Percentiles rank a stretch among this genome's conserved stretches.
Conservation (phyloP, 2,888 invertebrate genomes). For the Clivina fossor region DNA sequence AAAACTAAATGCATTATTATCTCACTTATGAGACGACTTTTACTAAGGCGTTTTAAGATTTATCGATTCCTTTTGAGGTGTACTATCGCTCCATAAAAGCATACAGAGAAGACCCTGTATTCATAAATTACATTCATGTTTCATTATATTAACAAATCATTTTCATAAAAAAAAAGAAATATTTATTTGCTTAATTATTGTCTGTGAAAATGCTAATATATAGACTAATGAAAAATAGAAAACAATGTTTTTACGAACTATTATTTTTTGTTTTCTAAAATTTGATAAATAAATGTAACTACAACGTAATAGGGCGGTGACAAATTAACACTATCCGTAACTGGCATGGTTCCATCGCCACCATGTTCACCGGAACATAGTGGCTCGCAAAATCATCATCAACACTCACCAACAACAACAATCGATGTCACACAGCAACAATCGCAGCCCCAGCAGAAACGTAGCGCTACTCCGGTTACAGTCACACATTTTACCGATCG, state of each 20-base stretch:
- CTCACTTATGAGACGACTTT: too few species aligned
- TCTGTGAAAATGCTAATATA: too few species aligned
- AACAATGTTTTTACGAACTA: neutral
- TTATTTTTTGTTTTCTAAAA: neutral
- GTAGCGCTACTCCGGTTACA: slow-evolving; percentile 59
- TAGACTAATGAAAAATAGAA: too few species aligned
- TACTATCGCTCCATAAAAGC: too few species aligned
- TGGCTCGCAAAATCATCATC: slow-evolving; percentile 51
- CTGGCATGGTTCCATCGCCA: slow-evolving; percentile 51
- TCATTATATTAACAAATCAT: too few species aligned
- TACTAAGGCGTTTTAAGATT: too few species aligned
- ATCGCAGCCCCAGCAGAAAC: slow-evolving; percentile 45
- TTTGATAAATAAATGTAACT: neutral
- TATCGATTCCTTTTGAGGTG: too few species aligned
- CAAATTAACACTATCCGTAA: slow-evolving; percentile 67
- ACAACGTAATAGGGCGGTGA: slow-evolving; percentile 75
- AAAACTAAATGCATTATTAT: too few species aligned
- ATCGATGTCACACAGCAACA: slow-evolving; percentile 37
- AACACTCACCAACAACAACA: slow-evolving; percentile 36
- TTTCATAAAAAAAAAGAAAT: too few species aligned
- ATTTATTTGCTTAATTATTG: too few species aligned
- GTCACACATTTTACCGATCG: slow-evolving; percentile 57
- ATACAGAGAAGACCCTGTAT: too few species aligned
- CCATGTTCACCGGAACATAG: slow-evolving; percentile 37
- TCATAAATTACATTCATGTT: too few species aligned